A percentile compares a stretch with the other conserved stretches of the same genome.
These are phyloP conservation scores for Blennius ocellaris DNA, from an alignment of 2,113 vertebrate species.

Conservation along the genomic window DNA sequence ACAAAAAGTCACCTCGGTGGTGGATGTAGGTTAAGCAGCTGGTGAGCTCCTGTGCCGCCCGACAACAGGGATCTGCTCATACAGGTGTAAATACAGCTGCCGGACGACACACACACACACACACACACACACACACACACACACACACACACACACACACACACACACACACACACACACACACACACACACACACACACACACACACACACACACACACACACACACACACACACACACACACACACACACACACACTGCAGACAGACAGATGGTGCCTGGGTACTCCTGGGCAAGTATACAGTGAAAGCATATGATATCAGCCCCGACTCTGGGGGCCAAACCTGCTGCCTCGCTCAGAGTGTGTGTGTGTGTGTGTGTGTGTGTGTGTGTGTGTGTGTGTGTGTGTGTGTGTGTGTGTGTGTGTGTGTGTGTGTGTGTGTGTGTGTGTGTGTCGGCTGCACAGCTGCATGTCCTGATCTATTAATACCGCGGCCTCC, in stretches of 20 bases:
- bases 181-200: too few relatives aligned
- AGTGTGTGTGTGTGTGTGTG: conserved; percentile 32
- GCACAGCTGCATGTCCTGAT: conserved; percentile 68
- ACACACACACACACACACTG: conserved; percentile 11
- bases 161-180: too few relatives aligned
- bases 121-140: too few relatives aligned
- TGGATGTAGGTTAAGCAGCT: conserved; percentile 85
- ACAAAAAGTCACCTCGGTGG: conserved; percentile 51
- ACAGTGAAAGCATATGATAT: conserved; percentile 72
- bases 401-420: conserved; percentile 29
- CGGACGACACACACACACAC: conserved; percentile 56
- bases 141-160: too few relatives aligned
- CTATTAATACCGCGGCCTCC: conserved; percentile 67
- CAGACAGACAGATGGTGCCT: conserved; percentile 75
- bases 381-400: conserved; percentile 28
- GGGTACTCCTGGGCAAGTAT: conserved; percentile 60
- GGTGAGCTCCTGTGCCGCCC: conserved; percentile 84
- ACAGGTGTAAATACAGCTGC: conserved; percentile 95
- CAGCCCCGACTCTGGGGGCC: conserved; percentile 63
- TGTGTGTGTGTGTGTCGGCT: conserved; percentile 33
- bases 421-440: conserved; percentile 27
- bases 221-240: conserved; percentile 31
- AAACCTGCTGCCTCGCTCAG: conserved; percentile 64
- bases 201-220: conserved; percentile 5
- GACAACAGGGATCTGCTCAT: conserved; percentile 89